Conservation (phyloP, 2,797 vertebrate genomes). For the Myripristis murdjan region DNA sequence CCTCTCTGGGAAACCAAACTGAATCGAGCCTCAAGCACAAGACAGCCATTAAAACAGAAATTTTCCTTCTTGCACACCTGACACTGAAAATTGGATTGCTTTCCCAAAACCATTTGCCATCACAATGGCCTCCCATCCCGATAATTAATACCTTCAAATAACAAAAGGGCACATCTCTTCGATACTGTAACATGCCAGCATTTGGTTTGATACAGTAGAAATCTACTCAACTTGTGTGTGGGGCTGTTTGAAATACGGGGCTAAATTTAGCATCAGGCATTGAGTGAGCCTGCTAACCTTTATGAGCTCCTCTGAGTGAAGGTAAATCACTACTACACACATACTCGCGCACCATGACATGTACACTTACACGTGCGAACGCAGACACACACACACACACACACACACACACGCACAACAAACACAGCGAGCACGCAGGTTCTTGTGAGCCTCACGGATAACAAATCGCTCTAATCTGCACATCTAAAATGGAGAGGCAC, state of each 20-base stretch:
- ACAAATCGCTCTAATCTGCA: constrained; percentile 42
- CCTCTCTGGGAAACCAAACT: constrained; percentile 8
- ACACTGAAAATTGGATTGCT: constrained; percentile 4
- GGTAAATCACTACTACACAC: constrained; percentile 55
- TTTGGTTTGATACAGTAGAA: constrained; percentile 51
- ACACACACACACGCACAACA: neutral
- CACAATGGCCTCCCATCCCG: constrained; percentile 10
- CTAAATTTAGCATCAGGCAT: constrained; percentile 77
- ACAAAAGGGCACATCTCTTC: constrained; percentile 16
- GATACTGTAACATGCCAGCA: constrained; percentile 21
- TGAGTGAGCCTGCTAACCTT: constrained; percentile 74
- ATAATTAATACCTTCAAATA: constrained; percentile 48
- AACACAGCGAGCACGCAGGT: neutral
- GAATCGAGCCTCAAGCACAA: constrained; percentile 2
- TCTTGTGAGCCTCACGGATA: constrained; percentile 11
- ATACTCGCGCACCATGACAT: constrained; percentile 35
- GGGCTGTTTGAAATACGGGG: constrained; percentile 69
- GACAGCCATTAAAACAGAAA: constrained; percentile 13
- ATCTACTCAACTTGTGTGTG: constrained; percentile 63
- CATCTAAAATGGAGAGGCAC: constrained; percentile 43
- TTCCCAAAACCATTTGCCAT: neutral
- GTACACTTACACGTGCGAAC: neutral
- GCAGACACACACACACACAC: neutral
- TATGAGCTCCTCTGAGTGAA: constrained; percentile 70
- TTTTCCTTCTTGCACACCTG: constrained; percentile 3